Evolutionary conservation across 2,888 invertebrate species (phyloP), one percentile per base, ranked within the genome.

Genomic region (Drosophila incognita): DNA sequence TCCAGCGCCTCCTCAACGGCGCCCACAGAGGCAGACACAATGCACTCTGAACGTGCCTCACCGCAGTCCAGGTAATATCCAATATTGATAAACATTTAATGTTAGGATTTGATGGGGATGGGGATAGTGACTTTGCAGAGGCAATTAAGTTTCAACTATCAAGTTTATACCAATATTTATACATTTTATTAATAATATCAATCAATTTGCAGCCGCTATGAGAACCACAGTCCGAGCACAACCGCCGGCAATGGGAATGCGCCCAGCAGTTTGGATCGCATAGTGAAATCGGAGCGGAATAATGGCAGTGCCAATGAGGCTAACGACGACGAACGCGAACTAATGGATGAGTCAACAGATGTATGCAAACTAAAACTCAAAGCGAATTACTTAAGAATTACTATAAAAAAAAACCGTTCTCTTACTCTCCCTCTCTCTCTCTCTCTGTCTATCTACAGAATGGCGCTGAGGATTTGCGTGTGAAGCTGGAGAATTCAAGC

Each of bases 401-500:
- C 48, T 27, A 31, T 64, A 29, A 33, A 10, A 2, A n/a, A n/a
- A 15, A 36, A 6, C 0, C 7, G 21, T 46, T 46, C 4, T 13
- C 49, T 11, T 4, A 31, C 11, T 56, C 15, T 53, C 36, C 24
- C 15, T 31, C 2, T 53, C 35, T 24, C 15, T 49, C 2, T 36
- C 18, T 53, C 0, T 35, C 0, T 54, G 6, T 18, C 13, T 8
- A 4, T 18, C 8, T 15, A 0, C 65, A 93, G 93, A 92, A 91
- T 66, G 93, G 93, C 74, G 93, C 94, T 94, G 79, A 94, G 96
- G 97, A 97, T 94, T 94, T 97, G 93, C 95, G 97, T 91, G 96
- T 97, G 90, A 97, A 97, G 86, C 93, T 94, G 81, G 93, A 93
- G 91, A 93, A 94, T 77, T 92, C 92, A 6, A 91, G 93, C 93